A percentile compares a stretch with the other conserved stretches of the same genome.
These are phyloP conservation scores for Athalia circularis DNA, from an alignment of 2,888 invertebrate species.

Conservation along the genomic window DNA sequence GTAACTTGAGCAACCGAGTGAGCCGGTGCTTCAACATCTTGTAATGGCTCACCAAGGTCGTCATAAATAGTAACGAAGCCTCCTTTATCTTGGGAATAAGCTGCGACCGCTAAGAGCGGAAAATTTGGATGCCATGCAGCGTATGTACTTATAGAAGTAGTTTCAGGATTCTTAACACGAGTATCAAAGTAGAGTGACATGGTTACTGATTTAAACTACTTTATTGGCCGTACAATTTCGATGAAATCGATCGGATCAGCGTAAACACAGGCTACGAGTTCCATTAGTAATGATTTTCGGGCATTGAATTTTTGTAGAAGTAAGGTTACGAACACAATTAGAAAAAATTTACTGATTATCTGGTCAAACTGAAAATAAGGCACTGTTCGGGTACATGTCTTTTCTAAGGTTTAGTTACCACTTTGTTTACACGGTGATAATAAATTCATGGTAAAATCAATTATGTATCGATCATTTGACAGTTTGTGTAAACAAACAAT, in stretches of 20 bases:
- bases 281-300: not conserved
- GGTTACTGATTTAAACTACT: conserved; percentile 47
- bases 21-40: conserved; percentile 85
- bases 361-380: too few relatives aligned
- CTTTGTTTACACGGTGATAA: not conserved
- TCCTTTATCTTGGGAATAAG: conserved; percentile 91
- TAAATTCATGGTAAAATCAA: conserved; percentile 27
- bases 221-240: not conserved
- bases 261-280: not conserved
- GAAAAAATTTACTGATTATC: too few relatives aligned
- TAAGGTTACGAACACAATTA: too few relatives aligned
- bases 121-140: conserved; percentile 89
- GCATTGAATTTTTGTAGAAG: not conserved
- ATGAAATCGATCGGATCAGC: not conserved
- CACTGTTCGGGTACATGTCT: not conserved
- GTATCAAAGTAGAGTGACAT: conserved; percentile 92
- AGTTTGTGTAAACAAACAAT: conserved; percentile 32
- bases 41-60: conserved; percentile 87
- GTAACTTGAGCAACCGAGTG: conserved; percentile 88
- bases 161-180: conserved; percentile 85
- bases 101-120: conserved; percentile 89
- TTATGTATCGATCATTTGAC: conserved; percentile 43
- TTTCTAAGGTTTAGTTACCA: not conserved
- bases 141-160: conserved; percentile 86
- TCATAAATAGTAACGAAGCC: conserved; percentile 92